Evolutionary conservation across 1,140 invertebrate genomes (phyloP), one percentile per base, ranked within the genome.

Genomic region (Eciton burchellii): DNA sequence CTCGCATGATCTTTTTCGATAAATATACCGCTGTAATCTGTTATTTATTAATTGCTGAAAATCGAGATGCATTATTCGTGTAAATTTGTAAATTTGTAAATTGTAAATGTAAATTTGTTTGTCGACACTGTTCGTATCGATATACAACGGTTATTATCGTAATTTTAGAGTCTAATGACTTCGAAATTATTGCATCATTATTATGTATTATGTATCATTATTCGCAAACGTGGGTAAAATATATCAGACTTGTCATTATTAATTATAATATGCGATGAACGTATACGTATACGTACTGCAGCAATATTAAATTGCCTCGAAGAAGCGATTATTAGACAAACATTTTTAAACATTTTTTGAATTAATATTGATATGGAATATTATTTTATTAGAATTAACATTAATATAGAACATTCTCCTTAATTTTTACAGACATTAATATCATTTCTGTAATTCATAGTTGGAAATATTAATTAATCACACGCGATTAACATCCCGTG

Each of bases 141-240:
- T 76, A 12, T 19, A 35, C 35, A 35, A 35, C 35, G 35, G n/a
- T n/a, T n/a, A n/a, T n/a, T n/a, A n/a, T n/a, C n/a, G n/a, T n/a
- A n/a, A n/a, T n/a, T n/a, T n/a, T n/a, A n/a, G n/a, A n/a, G n/a
- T n/a, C n/a, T n/a, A n/a, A n/a, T n/a, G n/a, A n/a, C n/a, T n/a
- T n/a, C n/a, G n/a, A n/a, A n/a, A n/a, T n/a, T n/a, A n/a, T n/a
- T n/a, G n/a, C n/a, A n/a, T n/a, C n/a, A n/a, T n/a, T n/a, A n/a
- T n/a, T n/a, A 71, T 12, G 14, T 59, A 35, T 35, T 56, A 26
- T 14, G 9, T 57, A 21, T 71, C 56, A 59, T 72, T 54, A 70
- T 19, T 8, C 21, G 14, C 11, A 16, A 43, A 24, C 5, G 29
- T 24, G n/a, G n/a, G n/a, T 5, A 0, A 9, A 41, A 24, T 45